Percentiles rank a stretch among this genome's conserved stretches.
Conservation (phyloP, 2,888 invertebrate genomes). For the Eremobia ochroleuca region DNA sequence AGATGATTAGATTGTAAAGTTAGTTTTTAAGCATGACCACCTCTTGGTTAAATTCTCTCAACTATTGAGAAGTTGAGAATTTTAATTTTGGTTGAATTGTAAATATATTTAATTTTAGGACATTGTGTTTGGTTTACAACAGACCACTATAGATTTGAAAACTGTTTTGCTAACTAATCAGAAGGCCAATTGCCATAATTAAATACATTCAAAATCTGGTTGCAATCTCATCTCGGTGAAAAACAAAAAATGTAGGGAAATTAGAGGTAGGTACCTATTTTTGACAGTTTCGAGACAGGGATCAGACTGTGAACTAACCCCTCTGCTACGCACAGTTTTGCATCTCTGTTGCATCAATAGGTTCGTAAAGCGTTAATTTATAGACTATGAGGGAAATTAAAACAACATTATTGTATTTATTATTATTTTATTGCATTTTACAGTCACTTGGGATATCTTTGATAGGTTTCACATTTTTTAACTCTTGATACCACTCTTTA, state of each 20-base stretch:
- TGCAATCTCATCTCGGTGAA: no score
- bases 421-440: slow-evolving; percentile 81
- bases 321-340: no score
- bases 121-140: slow-evolving; percentile 22
- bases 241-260: no score
- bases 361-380: no score
- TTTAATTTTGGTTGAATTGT: slow-evolving; percentile 26
- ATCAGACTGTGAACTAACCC: no score
- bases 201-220: no score
- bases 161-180: no score
- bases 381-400: no score
- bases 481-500: slow-evolving; percentile 89
- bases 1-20: slow-evolving; percentile 75
- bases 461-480: slow-evolving; percentile 84
- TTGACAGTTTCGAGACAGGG: no score
- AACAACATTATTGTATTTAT: neutral
- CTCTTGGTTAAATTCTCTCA: neutral
- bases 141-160: neutral
- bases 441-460: slow-evolving; percentile 88
- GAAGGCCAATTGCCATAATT: no score
- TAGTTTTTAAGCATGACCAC: slow-evolving; percentile 11
- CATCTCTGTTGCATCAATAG: no score
- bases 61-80: neutral
- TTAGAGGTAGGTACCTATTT: no score
- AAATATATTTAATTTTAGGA: slow-evolving; percentile 47